Evolutionary conservation across 2,797 vertebrate genomes (phyloP), one percentile per base, ranked within the genome.

Genomic region (Parauchenoglanis ngamensis): DNA sequence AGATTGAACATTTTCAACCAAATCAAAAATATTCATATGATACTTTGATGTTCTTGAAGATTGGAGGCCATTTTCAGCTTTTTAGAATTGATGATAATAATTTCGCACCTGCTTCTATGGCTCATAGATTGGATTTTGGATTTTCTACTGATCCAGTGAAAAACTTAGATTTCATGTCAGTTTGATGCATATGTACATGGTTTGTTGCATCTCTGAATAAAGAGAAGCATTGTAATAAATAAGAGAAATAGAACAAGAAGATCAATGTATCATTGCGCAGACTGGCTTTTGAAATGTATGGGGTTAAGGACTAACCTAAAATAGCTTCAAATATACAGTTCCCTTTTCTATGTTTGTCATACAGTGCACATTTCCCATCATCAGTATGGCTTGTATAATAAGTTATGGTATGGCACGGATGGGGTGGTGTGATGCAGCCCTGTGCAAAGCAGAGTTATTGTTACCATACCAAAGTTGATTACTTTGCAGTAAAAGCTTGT

Each of bases 171-270:
- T 40, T 31, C 15, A 72, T 57, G 77, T 49, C 56, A 28, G 44
- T 44, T 35, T 86, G 40, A 81, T 73, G 67, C 67, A 73, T 63
- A 46, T 73, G 40, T 46, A 59, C 68, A 31, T 7, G 40, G n/a
- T 65, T 87, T 87, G 57, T 52, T 75, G 79, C 68, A 83, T 83
- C 46, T 75, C 44, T 75, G 67, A 63, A 87, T 52, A 35, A 61
- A 72, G 19, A 28, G 11, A 67, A 46, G 72, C 44, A 15, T 40
- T 5, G 25, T 57, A 35, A 63, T 63, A 81, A 63, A 63, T n/a
- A 63, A 81, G 6, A 63, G 25, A 63, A 81, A 63, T n/a, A 28
- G 13, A 81, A 19, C 6, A n/a, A 4, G 23, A 81, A 40, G 21
- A 40, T n/a, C 8, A 12, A 81, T 81, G 59, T 25, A 65, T 81